Conservation (phyloP, 2,888 invertebrate species). For the Drosophila borborema region DNA sequence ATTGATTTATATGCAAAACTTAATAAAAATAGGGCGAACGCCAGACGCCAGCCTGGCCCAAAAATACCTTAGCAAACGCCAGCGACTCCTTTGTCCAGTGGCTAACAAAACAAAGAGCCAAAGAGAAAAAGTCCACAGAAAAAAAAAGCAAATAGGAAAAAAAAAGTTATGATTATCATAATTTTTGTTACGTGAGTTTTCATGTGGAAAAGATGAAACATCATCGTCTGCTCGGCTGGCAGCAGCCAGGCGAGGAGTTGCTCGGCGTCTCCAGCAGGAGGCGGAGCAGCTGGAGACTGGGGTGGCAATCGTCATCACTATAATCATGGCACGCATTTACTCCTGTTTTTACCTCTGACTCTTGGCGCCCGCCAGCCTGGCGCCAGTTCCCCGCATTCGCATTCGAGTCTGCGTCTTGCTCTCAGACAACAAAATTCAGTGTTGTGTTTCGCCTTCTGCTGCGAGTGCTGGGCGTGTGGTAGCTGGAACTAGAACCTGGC, state of each 20-base stretch:
- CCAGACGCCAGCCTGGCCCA: constrained; percentile 70
- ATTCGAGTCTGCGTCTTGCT: constrained; percentile 43
- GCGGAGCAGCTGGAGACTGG: constrained; percentile 33
- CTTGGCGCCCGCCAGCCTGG: constrained; percentile 83
- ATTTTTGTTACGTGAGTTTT: constrained; percentile 83
- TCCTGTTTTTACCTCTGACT: constrained; percentile 84
- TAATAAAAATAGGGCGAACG: constrained; percentile 75
- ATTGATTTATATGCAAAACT: constrained; percentile 83
- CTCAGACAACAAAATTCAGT: constrained; percentile 52
- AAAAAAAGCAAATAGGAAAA: constrained; percentile 49
- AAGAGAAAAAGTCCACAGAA: constrained; percentile 21
- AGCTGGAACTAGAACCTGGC: constrained; percentile 7
- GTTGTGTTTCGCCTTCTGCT: constrained; percentile 44
- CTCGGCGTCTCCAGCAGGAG: constrained; percentile 5
- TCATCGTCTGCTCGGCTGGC: constrained; percentile 68
- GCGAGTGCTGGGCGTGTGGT: constrained; percentile 24
- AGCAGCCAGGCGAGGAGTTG: constrained; percentile 11
- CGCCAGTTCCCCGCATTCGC: constrained; percentile 58
- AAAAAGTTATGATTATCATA: constrained; percentile 84
- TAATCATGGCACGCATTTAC: constrained; percentile 84
- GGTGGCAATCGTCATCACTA: constrained; percentile 84
- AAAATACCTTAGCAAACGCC: constrained; percentile 62
- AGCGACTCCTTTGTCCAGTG: constrained; percentile 66
- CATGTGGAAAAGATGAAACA: constrained; percentile 83
- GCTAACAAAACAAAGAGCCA: constrained; percentile 55